Evolutionary conservation across 1,140 invertebrate species (phyloP).

Genomic region (Phortica variegata): DNA sequence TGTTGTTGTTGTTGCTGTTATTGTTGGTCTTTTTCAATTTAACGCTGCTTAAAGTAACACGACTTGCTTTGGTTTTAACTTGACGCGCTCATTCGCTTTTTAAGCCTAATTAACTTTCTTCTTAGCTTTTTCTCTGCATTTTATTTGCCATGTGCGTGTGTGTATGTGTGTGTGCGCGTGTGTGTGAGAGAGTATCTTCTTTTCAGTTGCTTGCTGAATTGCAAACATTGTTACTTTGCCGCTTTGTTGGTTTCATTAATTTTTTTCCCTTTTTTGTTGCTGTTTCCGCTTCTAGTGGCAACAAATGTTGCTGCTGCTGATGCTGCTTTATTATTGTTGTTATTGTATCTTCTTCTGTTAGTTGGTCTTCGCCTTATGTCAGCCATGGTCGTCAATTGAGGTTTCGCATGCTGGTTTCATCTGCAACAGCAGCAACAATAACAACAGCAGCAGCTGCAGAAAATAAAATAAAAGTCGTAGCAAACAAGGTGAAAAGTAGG

Average conservation of each 20-base stretch:
- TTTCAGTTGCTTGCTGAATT: too few species aligned
- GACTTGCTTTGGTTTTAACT: slow-evolving; percentile 13
- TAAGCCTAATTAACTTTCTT: slow-evolving; percentile 55
- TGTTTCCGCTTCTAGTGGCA: slow-evolving; percentile 16
- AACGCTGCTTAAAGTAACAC: background rate
- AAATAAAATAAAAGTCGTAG: too few species aligned
- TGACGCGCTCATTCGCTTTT: slow-evolving; percentile 34
- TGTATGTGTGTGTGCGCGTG: slow-evolving; percentile 25
- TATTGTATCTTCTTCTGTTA: slow-evolving; percentile 51
- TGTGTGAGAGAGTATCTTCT: too few species aligned
- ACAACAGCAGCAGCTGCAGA: slow-evolving; percentile 11
- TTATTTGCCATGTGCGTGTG: slow-evolving; percentile 9
- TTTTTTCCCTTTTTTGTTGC: slow-evolving; percentile 12
- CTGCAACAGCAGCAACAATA: slow-evolving; percentile 19
- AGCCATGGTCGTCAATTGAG: too few species aligned
- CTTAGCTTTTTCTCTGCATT: slow-evolving; percentile 22
- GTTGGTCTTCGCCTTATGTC: too few species aligned
- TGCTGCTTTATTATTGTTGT: slow-evolving; percentile 16
- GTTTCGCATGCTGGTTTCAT: slow-evolving; percentile 25
- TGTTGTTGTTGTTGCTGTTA: slow-evolving; percentile 24
- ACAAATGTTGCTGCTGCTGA: slow-evolving; percentile 10
- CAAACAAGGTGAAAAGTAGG: slow-evolving; percentile 53
- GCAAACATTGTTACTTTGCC: slow-evolving; percentile 28
- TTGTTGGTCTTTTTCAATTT: slow-evolving; percentile 19
- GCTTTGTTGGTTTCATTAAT: slow-evolving; percentile 5